A percentile compares a stretch with the other conserved stretches of the same genome.
These are phyloP conservation scores for Melanotaenia parkinsoni DNA, from an alignment of 2,797 vertebrate species.

Conservation along the genomic window DNA sequence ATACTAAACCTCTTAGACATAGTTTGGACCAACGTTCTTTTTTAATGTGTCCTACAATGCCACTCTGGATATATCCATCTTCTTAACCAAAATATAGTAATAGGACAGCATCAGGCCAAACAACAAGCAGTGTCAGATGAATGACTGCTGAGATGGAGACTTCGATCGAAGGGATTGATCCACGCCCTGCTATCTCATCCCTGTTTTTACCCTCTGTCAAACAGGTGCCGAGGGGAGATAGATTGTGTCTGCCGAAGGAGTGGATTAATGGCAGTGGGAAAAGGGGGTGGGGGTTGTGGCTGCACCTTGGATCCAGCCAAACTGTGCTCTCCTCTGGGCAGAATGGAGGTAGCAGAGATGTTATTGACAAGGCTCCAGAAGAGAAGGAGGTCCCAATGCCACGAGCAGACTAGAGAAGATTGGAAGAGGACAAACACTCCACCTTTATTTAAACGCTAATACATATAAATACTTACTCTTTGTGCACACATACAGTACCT, in stretches of 20 bases:
- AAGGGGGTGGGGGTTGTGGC: conserved; percentile 53
- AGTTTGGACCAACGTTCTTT: background rate
- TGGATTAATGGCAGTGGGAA: conserved; percentile 82
- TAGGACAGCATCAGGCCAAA: conserved; percentile 50
- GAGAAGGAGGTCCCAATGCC: conserved; percentile 60
- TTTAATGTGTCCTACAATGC: background rate
- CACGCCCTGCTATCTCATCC: conserved; percentile 78
- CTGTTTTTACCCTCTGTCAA: conserved; percentile 87
- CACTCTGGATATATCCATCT: background rate
- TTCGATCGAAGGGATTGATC: conserved; percentile 86
- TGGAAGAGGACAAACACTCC: conserved; percentile 45
- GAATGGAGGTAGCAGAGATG: conserved; percentile 59
- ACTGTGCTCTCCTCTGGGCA: conserved; percentile 65
- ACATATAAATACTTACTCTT: conserved; percentile 1
- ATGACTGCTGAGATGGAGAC: conserved; percentile 76
- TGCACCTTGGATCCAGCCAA: conserved; percentile 49
- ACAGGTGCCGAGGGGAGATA: conserved; percentile 82
- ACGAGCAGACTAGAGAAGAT: conserved; percentile 41
- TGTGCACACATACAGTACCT: conserved; percentile 18
- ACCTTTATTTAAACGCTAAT: conserved; percentile 3
- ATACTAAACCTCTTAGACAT: too few relatives aligned
- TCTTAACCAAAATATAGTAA: conserved; percentile 41
- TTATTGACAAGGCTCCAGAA: conserved; percentile 75
- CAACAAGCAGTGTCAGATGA: conserved; percentile 79
- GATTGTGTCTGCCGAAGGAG: conserved; percentile 82